These are phyloP conservation scores for Megalurothrips usitatus DNA, from an alignment of 2,888 invertebrate species.

Conservation along the genomic window DNA sequence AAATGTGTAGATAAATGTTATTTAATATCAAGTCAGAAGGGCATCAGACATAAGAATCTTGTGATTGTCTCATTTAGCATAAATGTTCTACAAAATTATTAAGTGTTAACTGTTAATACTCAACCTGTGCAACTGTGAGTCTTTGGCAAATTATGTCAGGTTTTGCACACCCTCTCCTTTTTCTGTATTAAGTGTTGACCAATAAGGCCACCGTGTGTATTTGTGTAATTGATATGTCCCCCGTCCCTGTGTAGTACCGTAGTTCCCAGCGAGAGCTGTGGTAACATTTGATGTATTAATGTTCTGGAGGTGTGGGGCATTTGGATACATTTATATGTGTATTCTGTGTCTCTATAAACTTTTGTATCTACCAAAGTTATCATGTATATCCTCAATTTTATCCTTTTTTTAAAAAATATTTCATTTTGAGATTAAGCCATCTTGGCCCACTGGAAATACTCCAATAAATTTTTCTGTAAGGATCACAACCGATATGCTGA, in stretches of 20 bases:
- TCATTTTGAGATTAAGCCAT: conserved; percentile 19
- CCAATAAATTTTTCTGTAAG: not conserved
- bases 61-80: conserved; percentile 19
- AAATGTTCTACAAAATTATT: conserved; percentile 6
- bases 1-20: conserved; percentile 8
- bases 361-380: conserved; percentile 25
- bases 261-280: not conserved
- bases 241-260: conserved; percentile 6
- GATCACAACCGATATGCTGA: conserved; percentile 20
- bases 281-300: not conserved
- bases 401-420: not conserved
- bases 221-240: conserved; percentile 26
- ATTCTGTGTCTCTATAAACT: not conserved
- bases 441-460: not conserved
- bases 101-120: not conserved
- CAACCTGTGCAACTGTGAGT: conserved; percentile 1
- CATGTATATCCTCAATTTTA: conserved; percentile 21
- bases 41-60: conserved; percentile 16
- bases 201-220: conserved; percentile 24
- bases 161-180: conserved; percentile 17
- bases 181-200: conserved; percentile 20
- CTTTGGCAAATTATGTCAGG: conserved; percentile 16
- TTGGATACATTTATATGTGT: not conserved
- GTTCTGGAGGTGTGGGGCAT: not conserved
- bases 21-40: not conserved